Evolutionary conservation across 1,140 invertebrate species (phyloP), one percentile per base, ranked within the genome.

Genomic region (Drosophila murphyi): DNA sequence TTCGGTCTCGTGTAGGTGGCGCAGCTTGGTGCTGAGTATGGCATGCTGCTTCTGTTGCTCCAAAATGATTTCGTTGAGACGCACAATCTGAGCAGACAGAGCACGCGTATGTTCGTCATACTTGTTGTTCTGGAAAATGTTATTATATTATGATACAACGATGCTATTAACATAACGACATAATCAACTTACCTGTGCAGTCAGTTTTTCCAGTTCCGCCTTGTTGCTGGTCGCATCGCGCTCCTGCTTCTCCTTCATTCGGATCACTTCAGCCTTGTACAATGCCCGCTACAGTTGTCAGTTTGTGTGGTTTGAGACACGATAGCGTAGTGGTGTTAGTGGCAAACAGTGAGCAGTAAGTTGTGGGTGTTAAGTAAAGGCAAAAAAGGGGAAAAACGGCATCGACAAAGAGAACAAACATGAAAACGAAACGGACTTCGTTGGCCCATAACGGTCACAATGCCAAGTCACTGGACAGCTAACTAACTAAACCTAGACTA

Each of bases 181-280:
- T 20, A 20, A 20, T 20, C 20, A 20, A 60, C 63, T 76, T 61
- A 92, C 91, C 90, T 92, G 90, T 1, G 61, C 54, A 4, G 12
- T 67, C 0, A 86, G 39, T 12, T 64, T 60, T 20, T 90, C 82
- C 39, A 90, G 52, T 67, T 92, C 82, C 20, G 51, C 50, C 43
- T 77, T 76, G 39, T 57, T 35, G 5, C 8, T 76, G 5, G 65
- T 52, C 28, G 68, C 56, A 69, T 92, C 89, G n/a, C 83, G 79
- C 62, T 92, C 91, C 69, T 92, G 87, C 78, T 93, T 93, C 32
- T 81, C 76, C 65, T 92, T 92, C 80, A 93, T 92, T 70, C 93
- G 93, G 3, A 90, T 90, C n/a, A 93, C 77, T 79, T 94, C 93
- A 55, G 93, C 91, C 65, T 89, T 91, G 52, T 93, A 93, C 10